Conservation (phyloP, 2,797 vertebrate species). For the Aphelocoma californica region DNA sequence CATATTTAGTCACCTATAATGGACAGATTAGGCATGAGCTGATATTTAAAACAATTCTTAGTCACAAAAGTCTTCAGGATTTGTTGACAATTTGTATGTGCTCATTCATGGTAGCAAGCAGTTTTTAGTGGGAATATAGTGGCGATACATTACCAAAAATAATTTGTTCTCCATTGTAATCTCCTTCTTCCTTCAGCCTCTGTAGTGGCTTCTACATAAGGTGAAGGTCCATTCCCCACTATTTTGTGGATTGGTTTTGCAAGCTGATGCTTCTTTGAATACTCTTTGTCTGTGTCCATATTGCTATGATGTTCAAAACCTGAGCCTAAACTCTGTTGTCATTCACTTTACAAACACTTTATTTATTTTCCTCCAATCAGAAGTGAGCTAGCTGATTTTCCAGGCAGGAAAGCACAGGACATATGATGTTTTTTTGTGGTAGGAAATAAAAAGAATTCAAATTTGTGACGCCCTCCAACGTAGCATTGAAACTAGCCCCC, state of each 20-base stretch:
- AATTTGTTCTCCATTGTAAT: background rate
- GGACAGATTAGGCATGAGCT: background rate
- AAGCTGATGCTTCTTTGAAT: background rate
- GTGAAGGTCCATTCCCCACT: background rate
- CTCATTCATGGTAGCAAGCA: background rate
- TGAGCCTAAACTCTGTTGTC: background rate
- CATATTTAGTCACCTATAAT: background rate
- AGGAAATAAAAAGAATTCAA: background rate
- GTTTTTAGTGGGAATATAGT: background rate
- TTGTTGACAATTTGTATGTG: background rate
- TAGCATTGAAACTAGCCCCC: background rate
- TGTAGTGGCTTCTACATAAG: fast-evolving
- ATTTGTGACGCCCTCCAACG: background rate
- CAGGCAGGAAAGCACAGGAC: background rate
- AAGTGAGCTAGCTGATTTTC: background rate
- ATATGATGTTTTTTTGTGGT: background rate
- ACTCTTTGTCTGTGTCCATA: background rate
- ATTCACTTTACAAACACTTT: background rate
- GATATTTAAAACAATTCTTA: background rate
- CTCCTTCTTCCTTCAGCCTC: background rate
- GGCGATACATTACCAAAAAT: background rate
- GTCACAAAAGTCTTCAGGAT: background rate
- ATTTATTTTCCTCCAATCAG: background rate
- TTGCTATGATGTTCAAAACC: background rate
- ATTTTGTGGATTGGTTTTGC: background rate